Conservation (phyloP, 2,888 invertebrate species). For the Eristalis intricaria region DNA sequence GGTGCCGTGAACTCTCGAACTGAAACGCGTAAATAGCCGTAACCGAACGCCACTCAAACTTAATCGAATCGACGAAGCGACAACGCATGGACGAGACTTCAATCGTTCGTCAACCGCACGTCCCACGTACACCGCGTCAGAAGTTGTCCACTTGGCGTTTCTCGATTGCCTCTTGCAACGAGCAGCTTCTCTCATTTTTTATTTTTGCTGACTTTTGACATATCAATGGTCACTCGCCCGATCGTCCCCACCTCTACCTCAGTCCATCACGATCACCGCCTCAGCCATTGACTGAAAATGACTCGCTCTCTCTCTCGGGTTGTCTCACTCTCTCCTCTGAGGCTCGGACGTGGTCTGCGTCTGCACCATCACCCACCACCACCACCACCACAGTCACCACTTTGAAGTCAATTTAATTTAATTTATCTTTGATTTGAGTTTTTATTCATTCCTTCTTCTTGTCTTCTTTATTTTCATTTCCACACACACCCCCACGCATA, state of each 20-base stretch:
- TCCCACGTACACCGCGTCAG: neutral
- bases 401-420: conserved; percentile 62
- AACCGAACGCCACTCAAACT: neutral
- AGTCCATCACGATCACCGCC: neutral
- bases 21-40: neutral
- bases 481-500: conserved; percentile 26
- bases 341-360: neutral
- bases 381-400: neutral
- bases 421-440: conserved; percentile 58
- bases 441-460: conserved; percentile 17
- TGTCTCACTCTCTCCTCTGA: too few species aligned
- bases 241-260: neutral
- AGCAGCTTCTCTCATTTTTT: neutral
- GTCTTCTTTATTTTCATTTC: conserved; percentile 20
- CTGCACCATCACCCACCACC: neutral
- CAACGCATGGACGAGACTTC: neutral
- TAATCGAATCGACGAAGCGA: neutral
- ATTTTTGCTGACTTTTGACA: neutral
- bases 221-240: neutral
- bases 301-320: too few species aligned
- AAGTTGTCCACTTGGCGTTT: neutral
- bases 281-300: neutral
- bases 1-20: neutral
- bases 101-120: too few species aligned
- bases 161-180: neutral